A percentile compares a stretch with the other conserved stretches of the same genome.
Conservation (phyloP, 2,888 invertebrate species). For the Nipponacmea schrenckii region DNA sequence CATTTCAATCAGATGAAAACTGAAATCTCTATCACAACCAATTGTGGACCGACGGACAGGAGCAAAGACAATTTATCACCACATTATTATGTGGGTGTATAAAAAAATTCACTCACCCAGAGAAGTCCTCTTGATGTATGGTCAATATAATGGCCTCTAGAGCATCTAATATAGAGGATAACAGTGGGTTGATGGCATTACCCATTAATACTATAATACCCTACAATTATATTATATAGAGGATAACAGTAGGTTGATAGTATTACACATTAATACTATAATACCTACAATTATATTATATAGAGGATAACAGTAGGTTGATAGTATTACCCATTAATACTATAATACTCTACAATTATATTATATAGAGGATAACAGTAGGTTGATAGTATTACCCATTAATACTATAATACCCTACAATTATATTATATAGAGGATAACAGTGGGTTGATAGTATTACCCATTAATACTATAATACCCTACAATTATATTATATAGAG, state of each 20-base stretch:
- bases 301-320: slow-evolving; percentile 75
- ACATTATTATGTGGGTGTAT: too few species aligned
- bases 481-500: slow-evolving; percentile 76
- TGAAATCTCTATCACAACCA: too few species aligned
- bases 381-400: slow-evolving; percentile 69
- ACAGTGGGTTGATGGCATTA: slow-evolving; percentile 70
- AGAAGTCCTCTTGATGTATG: slow-evolving; percentile 84
- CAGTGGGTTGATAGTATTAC: slow-evolving; percentile 70
- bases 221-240: slow-evolving; percentile 74
- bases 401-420: slow-evolving; percentile 54
- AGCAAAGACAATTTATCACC: too few species aligned
- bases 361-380: slow-evolving; percentile 77
- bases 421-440: slow-evolving; percentile 75
- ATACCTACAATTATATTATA: slow-evolving; percentile 70
- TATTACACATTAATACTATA: slow-evolving; percentile 61
- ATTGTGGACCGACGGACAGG: too few species aligned
- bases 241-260: slow-evolving; percentile 72
- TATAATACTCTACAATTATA: slow-evolving; percentile 77
- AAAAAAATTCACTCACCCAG: slow-evolving; percentile 65
- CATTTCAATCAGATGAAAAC: too few species aligned
- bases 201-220: slow-evolving; percentile 62
- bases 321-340: slow-evolving; percentile 75
- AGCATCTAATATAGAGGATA: slow-evolving; percentile 83
- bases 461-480: slow-evolving; percentile 74
- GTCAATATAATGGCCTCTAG: slow-evolving; percentile 91